phyloP scores from a whole-genome alignment of 2,888 invertebrate species.

The Carcina quercana region DNA sequence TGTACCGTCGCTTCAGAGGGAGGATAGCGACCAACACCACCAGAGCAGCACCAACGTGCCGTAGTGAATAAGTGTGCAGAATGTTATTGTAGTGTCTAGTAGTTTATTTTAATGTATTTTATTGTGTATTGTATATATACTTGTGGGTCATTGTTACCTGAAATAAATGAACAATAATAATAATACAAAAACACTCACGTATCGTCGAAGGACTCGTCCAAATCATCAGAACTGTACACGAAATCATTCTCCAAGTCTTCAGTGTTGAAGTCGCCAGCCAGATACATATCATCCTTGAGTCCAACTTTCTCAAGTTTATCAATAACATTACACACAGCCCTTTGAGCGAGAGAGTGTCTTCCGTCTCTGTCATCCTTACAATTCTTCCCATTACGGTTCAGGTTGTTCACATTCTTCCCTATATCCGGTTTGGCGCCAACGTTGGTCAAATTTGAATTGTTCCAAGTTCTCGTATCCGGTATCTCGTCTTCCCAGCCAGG shows the following conservation, averaged over 20 bases:
- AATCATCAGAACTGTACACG: slow-evolving; percentile 50
- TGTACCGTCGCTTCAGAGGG: too few species aligned
- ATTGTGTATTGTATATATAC: too few species aligned
- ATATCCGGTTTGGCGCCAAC: slow-evolving; percentile 28
- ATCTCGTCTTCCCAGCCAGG: slow-evolving; percentile 10
- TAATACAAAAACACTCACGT: slow-evolving; percentile 36
- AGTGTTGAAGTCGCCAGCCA: slow-evolving; percentile 47
- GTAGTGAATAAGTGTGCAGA: too few species aligned
- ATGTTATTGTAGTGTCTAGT: too few species aligned
- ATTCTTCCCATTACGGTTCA: slow-evolving; percentile 26
- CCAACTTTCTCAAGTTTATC: slow-evolving; percentile 55
- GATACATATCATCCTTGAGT: slow-evolving; percentile 52
- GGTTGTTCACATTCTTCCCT: slow-evolving; percentile 56
- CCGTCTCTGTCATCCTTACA: slow-evolving; percentile 11
- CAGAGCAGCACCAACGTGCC: too few species aligned
- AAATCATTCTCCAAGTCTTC: slow-evolving; percentile 50
- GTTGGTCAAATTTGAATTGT: slow-evolving; percentile 33
- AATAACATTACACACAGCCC: slow-evolving; percentile 41
- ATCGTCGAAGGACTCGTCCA: slow-evolving; percentile 47
- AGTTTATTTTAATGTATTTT: too few species aligned
- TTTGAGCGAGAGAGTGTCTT: slow-evolving; percentile 22
- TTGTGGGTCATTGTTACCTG: too few species aligned
- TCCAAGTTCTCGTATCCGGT: slow-evolving; percentile 16
- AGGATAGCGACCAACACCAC: too few species aligned
- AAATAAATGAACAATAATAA: neutral